phyloP scores from a whole-genome alignment of 2,888 invertebrate genomes.

The Drosophila pullipes region DNA sequence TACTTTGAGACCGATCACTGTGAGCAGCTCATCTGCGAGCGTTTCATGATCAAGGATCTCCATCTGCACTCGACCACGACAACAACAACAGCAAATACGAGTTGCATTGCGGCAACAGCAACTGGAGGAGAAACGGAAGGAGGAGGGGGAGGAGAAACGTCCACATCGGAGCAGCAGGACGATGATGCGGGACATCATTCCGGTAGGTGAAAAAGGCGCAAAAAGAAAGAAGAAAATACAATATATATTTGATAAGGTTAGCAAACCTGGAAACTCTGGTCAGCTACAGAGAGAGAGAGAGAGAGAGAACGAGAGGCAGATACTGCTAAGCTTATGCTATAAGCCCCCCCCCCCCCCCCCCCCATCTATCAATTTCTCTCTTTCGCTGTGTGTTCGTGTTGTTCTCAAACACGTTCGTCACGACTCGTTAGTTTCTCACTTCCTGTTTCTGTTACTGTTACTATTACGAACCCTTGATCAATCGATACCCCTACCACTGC shows the following conservation, averaged over 20 bases:
- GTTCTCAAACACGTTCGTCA: constrained; percentile 33
- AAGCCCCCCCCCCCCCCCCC: background rate
- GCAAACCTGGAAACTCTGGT: background rate
- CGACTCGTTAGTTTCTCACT: constrained; percentile 43
- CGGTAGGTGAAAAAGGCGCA: constrained; percentile 86
- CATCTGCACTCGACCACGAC: constrained; percentile 44
- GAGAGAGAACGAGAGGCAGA: background rate
- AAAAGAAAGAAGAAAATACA: background rate
- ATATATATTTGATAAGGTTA: background rate
- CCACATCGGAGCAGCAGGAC: constrained; percentile 59
- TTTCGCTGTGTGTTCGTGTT: background rate
- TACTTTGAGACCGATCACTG: constrained; percentile 85
- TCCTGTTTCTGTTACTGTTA: constrained; percentile 37
- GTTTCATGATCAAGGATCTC: constrained; percentile 83
- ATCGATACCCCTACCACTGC: constrained; percentile 20
- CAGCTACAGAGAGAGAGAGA: background rate
- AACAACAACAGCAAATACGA: constrained; percentile 2
- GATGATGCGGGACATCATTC: constrained; percentile 91
- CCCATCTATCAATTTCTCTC: background rate
- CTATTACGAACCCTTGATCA: constrained; percentile 28
- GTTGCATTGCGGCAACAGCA: constrained; percentile 13
- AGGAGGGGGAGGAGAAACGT: constrained; percentile 27
- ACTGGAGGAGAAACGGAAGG: constrained; percentile 15
- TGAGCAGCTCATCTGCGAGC: constrained; percentile 83
- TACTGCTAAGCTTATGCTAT: background rate